Conservation (phyloP, 1,140 invertebrate species). For the Chrysopa pallens region DNA sequence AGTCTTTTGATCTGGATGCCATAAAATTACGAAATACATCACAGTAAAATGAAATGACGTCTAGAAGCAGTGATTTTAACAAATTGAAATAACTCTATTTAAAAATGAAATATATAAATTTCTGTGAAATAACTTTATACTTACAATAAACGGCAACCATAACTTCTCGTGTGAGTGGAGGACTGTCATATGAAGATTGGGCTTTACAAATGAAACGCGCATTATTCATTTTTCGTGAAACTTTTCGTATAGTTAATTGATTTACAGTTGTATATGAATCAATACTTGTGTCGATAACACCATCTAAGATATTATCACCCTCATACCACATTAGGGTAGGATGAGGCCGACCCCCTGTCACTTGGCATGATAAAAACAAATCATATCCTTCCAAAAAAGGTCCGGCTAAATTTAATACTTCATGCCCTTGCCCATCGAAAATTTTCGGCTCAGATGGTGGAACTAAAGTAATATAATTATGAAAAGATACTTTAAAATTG, state of each 20-base stretch:
- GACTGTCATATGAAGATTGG: constrained; percentile 39
- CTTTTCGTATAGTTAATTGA: constrained; percentile 39
- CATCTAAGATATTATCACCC: constrained; percentile 46
- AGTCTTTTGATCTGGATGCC: too few species aligned
- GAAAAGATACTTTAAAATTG: neutral
- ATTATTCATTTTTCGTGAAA: constrained; percentile 39
- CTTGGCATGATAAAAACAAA: constrained; percentile 62
- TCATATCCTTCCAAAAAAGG: constrained; percentile 69
- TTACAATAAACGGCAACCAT: constrained; percentile 46
- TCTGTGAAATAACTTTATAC: constrained; percentile 15
- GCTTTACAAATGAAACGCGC: constrained; percentile 48
- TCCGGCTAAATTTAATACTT: constrained; percentile 45
- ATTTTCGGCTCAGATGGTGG: constrained; percentile 59
- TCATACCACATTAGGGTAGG: constrained; percentile 67
- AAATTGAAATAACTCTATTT: too few species aligned
- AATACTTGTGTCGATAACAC: constrained; percentile 36
- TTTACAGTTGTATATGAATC: constrained; percentile 40
- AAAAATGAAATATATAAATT: neutral
- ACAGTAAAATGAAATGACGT: too few species aligned
- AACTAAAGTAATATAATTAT: constrained; percentile 30
- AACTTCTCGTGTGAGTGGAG: constrained; percentile 34
- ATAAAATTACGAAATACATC: too few species aligned
- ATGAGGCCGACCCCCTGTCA: constrained; percentile 53
- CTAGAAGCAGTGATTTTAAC: too few species aligned
- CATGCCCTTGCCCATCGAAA: constrained; percentile 60